These are phyloP conservation scores for Peromyscus melanophrys DNA, from an alignment of 2,797 vertebrate genomes.

Conservation along the genomic window DNA sequence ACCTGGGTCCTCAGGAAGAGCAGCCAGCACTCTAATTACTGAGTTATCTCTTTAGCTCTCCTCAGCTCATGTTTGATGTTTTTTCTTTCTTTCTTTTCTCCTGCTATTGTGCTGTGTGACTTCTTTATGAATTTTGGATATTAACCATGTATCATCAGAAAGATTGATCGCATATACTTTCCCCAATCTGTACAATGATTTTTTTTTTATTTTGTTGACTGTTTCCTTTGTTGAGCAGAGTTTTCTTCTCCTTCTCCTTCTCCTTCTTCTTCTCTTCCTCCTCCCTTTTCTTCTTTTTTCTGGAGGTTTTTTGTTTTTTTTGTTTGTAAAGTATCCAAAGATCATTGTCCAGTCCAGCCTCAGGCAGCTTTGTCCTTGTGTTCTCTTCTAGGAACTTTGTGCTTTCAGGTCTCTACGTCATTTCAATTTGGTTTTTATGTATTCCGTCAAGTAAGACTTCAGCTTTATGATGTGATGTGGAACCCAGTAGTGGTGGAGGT, in stretches of 20 bases:
- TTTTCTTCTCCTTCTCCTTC: too few species aligned
- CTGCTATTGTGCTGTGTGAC: background rate
- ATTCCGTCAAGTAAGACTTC: background rate
- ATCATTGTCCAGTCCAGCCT: background rate
- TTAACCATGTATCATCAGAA: background rate
- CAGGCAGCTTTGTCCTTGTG: background rate
- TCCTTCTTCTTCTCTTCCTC: too few species aligned
- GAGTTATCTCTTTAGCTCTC: background rate
- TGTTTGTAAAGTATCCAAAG: background rate
- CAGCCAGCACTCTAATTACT: background rate
- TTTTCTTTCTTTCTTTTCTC: too few species aligned
- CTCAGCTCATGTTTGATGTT: background rate
- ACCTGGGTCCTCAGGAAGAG: background rate
- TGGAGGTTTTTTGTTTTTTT: background rate
- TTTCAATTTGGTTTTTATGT: background rate
- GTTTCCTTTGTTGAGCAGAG: background rate
- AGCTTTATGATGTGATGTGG: background rate
- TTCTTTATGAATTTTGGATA: background rate
- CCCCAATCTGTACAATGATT: background rate
- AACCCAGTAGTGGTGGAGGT: background rate
- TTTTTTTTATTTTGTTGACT: background rate
- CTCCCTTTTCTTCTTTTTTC: too few species aligned
- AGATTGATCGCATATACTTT: background rate
- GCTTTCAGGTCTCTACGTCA: background rate
- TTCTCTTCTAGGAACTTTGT: background rate